These are phyloP conservation scores for Pampusana beccarii DNA, from an alignment of 2,113 vertebrate genomes.

Conservation along the genomic window DNA sequence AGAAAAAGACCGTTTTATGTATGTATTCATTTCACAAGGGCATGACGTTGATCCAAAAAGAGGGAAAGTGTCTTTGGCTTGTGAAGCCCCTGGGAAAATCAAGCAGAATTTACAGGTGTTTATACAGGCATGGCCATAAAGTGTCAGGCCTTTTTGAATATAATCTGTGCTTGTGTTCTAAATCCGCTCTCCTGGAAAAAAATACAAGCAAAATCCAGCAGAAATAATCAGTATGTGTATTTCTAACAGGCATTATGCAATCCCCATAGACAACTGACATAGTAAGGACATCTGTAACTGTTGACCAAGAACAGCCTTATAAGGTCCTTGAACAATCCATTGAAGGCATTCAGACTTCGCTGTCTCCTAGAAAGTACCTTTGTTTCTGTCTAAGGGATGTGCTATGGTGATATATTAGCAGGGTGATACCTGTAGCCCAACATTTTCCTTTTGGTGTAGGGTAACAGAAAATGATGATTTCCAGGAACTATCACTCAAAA, in stretches of 20 bases:
- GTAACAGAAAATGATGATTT: neutral
- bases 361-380: neutral
- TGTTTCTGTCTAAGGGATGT: neutral
- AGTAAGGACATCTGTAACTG: neutral
- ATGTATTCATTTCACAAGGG: neutral
- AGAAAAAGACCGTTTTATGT: neutral
- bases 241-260: neutral
- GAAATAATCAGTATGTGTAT: neutral
- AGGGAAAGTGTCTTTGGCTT: neutral
- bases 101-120: neutral
- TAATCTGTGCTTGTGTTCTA: neutral
- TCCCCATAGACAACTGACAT: neutral
- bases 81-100: neutral
- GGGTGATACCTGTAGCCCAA: neutral
- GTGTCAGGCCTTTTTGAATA: neutral
- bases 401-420: neutral
- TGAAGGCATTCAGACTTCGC: neutral
- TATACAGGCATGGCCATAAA: neutral
- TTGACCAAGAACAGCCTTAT: neutral
- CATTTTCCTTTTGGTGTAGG: neutral
- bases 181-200: neutral
- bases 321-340: neutral
- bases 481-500: neutral
- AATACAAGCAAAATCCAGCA: neutral
- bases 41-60: neutral